Evolutionary conservation across 1,140 invertebrate genomes (phyloP).

Genomic region (Eulimnadia texana): DNA sequence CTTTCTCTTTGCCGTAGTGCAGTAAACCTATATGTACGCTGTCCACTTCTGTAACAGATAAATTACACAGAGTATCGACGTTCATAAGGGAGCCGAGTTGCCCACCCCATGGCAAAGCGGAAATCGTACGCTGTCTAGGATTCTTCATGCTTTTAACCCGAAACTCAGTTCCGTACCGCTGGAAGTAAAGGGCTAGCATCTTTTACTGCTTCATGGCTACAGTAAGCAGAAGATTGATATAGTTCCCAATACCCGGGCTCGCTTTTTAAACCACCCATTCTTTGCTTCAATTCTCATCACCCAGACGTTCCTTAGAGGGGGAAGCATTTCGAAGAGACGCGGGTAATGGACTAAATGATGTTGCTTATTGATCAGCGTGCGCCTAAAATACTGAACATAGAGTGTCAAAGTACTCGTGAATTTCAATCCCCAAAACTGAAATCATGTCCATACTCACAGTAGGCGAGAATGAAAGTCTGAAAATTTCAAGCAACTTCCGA

Average conservation of each 20-base stretch:
- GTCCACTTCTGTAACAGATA: too few relatives aligned
- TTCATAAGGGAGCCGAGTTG: too few relatives aligned
- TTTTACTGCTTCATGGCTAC: conserved; percentile 7
- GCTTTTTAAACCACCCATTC: conserved; percentile 12
- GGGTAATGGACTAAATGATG: conserved; percentile 16
- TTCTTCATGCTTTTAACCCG: too few relatives aligned
- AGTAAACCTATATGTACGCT: too few relatives aligned
- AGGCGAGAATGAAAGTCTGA: not conserved
- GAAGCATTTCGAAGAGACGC: conserved; percentile 3
- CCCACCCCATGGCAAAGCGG: too few relatives aligned
- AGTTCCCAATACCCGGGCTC: conserved; percentile 8
- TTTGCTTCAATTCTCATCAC: conserved; percentile 16
- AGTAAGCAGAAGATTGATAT: conserved; percentile 11
- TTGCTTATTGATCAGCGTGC: conserved; percentile 8
- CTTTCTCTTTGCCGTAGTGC: too few relatives aligned
- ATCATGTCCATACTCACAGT: conserved; percentile 2
- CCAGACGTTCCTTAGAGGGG: conserved; percentile 10
- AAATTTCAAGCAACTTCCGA: conserved; percentile 6
- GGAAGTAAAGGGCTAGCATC: not conserved
- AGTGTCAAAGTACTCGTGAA: conserved; percentile 9
- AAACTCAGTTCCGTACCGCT: too few relatives aligned
- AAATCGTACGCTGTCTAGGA: too few relatives aligned
- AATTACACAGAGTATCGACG: too few relatives aligned
- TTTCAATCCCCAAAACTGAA: conserved; percentile 4
- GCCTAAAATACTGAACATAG: not conserved